Evolutionary conservation across 92 coral and sea anemone genomes (phyloP).

Genomic region (Blastomussa wellsi): DNA sequence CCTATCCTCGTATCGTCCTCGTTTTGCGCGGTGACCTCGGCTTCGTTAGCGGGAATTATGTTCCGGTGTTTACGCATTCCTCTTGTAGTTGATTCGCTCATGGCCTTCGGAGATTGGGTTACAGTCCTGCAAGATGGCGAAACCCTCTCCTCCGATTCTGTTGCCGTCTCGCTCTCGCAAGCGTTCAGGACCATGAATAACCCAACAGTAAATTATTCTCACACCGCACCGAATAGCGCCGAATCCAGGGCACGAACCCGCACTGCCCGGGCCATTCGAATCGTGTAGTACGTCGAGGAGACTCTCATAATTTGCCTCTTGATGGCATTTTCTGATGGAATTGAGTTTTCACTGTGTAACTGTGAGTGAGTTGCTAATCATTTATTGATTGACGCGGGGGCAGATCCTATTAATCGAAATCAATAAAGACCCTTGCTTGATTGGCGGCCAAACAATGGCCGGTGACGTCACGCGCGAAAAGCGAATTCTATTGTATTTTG

Average conservation of each 20-base stretch:
- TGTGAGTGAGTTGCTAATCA: slow-evolving; percentile 93
- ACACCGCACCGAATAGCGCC: slow-evolving; percentile 2
- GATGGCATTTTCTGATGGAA: slow-evolving; percentile 70
- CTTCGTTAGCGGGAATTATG: slow-evolving; percentile 34
- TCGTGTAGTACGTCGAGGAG: slow-evolving; percentile 30
- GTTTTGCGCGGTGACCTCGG: slow-evolving; percentile 21
- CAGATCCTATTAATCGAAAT: slow-evolving; percentile 89
- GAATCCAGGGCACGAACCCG: neutral
- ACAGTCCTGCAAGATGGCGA: slow-evolving; percentile 56
- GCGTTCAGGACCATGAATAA: slow-evolving; percentile 52
- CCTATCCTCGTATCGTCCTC: slow-evolving; percentile 7
- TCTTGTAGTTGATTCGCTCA: slow-evolving; percentile 59
- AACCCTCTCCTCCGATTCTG: slow-evolving; percentile 52
- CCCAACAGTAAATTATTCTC: slow-evolving; percentile 6
- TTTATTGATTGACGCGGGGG: slow-evolving; percentile 87
- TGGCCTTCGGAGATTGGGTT: slow-evolving; percentile 84
- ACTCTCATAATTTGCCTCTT: slow-evolving; percentile 57
- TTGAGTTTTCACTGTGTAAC: slow-evolving; percentile 73
- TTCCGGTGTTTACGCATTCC: slow-evolving; percentile 71
- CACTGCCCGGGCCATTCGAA: neutral
- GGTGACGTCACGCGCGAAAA: slow-evolving; percentile 67
- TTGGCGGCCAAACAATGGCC: slow-evolving; percentile 67
- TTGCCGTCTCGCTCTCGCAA: slow-evolving; percentile 25
- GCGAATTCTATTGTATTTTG: slow-evolving; percentile 36
- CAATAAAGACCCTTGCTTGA: slow-evolving; percentile 58